Evolutionary conservation across 2,888 invertebrate genomes (phyloP), one percentile per base, ranked within the genome.

Genomic region (Neocrepidodera transversa): DNA sequence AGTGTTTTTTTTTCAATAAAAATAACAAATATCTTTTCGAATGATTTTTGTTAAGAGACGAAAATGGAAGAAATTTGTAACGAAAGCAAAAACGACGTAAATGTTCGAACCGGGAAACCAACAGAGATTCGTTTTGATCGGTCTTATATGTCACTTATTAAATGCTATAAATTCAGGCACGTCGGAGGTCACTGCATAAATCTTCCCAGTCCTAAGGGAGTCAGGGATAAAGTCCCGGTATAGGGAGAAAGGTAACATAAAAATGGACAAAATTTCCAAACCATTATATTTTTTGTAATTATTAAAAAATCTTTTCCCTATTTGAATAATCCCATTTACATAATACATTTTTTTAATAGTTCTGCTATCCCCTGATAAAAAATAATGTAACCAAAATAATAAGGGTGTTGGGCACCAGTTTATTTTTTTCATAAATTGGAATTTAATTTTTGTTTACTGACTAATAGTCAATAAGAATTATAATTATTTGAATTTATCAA

Each of bases 121-220:
- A 53, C 26, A 23, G 59, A 61, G 54, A 59, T 64, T 62, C 53
- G 56, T 59, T 61, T 59, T 59, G 58, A 62, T 62, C 60, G 56
- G 65, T 56, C 60, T 60, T 65, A 62, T 56, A 60, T 62, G 64
- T 63, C 60, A 62, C 62, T 62, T 66, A 66, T 64, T 66, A 61
- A 64, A 64, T 54, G 64, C 62, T 59, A 64, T 66, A 66, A 66
- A 66, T 66, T 60, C 51, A 43, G 49, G 52, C 55, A 62, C 59
- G 61, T 64, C 66, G 52, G 63, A 62, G 60, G 59, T 57, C 60
- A 60, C 61, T 66, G 62, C 60, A 66, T 66, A 66, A 66, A 66
- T 66, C 62, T 60, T 60, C 53, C 53, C 60, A 59, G 61, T 64
- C 64, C 66, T 64, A 51, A 35, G 60, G 62, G 60, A 45, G 42